Evolutionary conservation across 2,888 invertebrate genomes (phyloP), one percentile per base, ranked within the genome.

Genomic region (Pheosia gnoma): DNA sequence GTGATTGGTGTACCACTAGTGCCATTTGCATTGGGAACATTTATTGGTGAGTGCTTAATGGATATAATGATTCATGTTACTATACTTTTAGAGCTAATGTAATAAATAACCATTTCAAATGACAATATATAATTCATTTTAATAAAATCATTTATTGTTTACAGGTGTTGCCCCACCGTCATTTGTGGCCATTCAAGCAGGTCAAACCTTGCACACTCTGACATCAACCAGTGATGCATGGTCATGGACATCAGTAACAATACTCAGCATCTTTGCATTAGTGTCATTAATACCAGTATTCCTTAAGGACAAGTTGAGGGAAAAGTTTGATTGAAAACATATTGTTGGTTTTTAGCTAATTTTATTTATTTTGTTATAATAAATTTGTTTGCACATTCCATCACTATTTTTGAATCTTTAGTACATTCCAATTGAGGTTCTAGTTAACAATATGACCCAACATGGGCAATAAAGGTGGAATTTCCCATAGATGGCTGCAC

Each of bases 171-270:
- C 98, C 0, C 99, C 99, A 56, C 99, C 99, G 5, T 99, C 99
- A 0, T 97, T 99, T 86, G 96, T 99, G 39, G 99, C 99, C 10
- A 99, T 99, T 77, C 98, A 99, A 94, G 98, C 99, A 10, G 99
- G 99, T 11, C 98, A 98, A 84, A 99, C 99, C 0, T 93, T 99
- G 56, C 97, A 99, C 81, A 96, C 98, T 72, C 94, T 99, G 91
- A 97, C 98, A 0, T 97, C 98, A 4, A 97, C 97, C 0, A 96
- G 96, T 74, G 97, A 97, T 74, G 97, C 98, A 0, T 96, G 98
- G 92, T 98, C 98, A 0, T 97, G 97, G 96, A 96, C 95, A 10
- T 98, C 98, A n/a, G 91, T 99, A 59, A 89, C 96, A 11, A 91
- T 98, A 56, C 94, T 99, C 11, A 95, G 95, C 57, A 82, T 96